Percentiles rank a stretch among this genome's conserved stretches.
Conservation (phyloP, 2,113 vertebrate genomes). For the Malaclemys terrapin region DNA sequence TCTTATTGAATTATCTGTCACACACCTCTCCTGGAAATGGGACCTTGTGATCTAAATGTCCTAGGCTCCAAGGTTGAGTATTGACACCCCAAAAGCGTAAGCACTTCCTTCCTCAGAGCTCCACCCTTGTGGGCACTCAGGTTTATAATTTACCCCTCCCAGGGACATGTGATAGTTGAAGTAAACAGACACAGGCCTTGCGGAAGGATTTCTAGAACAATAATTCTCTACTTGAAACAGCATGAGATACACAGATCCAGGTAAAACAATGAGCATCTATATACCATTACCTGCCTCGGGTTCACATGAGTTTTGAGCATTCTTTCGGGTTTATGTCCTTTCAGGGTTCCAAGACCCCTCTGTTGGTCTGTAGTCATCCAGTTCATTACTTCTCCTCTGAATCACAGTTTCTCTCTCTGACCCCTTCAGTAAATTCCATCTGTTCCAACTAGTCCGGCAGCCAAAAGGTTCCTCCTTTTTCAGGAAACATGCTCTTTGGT, state of each 20-base stretch:
- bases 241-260: not conserved
- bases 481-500: too few species aligned
- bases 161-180: not conserved
- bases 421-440: too few species aligned
- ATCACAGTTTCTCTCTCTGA: too few species aligned
- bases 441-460: too few species aligned
- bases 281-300: not conserved
- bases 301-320: not conserved
- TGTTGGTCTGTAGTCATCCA: too few species aligned
- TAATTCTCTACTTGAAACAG: not conserved
- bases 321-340: too few species aligned
- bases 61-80: not conserved
- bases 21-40: not conserved
- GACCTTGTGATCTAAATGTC: not conserved
- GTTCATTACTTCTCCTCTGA: too few species aligned
- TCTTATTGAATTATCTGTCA: not conserved
- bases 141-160: not conserved
- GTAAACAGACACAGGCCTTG: not conserved
- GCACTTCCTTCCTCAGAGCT: not conserved
- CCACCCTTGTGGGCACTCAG: not conserved
- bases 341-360: too few species aligned
- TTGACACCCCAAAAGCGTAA: not conserved
- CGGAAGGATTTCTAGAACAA: not conserved
- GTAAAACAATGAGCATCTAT: not conserved
- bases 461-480: too few species aligned